Percentiles rank a stretch among this genome's conserved stretches.
phyloP scores from a whole-genome alignment of 2,888 invertebrate genomes.

The Morpho helenor region DNA sequence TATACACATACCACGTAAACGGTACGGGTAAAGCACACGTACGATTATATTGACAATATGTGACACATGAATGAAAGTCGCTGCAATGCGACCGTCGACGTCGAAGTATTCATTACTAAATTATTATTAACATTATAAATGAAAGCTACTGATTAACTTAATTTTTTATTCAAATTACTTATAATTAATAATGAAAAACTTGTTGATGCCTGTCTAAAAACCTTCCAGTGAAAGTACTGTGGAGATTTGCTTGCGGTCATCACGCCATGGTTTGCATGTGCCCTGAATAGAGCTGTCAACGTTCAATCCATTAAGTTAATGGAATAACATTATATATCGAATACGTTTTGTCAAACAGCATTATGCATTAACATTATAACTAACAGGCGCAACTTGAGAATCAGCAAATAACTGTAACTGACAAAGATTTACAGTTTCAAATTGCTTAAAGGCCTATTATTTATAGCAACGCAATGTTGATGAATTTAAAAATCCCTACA shows the following conservation, averaged over 20 bases:
- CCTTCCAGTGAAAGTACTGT: neutral
- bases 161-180: neutral
- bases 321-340: neutral
- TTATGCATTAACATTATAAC: conserved; percentile 25
- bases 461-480: too few relatives aligned
- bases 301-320: conserved; percentile 47
- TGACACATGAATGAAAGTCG: too few relatives aligned
- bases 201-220: neutral
- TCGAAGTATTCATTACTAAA: too few relatives aligned
- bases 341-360: conserved; percentile 8
- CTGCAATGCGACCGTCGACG: too few relatives aligned
- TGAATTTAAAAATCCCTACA: too few relatives aligned
- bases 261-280: conserved; percentile 46
- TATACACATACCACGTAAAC: too few relatives aligned
- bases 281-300: conserved; percentile 40
- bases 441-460: conserved; percentile 26
- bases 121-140: neutral
- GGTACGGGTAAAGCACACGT: too few relatives aligned
- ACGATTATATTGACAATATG: too few relatives aligned
- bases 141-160: neutral
- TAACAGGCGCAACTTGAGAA: conserved; percentile 32
- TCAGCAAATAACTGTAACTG: conserved; percentile 53
- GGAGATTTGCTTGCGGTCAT: conserved; percentile 38
- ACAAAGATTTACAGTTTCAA: conserved; percentile 54
- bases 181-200: neutral